Base-by-base conservation (phyloP, 2,113 vertebrate genomes). In the Cnemophilus loriae region DNA sequence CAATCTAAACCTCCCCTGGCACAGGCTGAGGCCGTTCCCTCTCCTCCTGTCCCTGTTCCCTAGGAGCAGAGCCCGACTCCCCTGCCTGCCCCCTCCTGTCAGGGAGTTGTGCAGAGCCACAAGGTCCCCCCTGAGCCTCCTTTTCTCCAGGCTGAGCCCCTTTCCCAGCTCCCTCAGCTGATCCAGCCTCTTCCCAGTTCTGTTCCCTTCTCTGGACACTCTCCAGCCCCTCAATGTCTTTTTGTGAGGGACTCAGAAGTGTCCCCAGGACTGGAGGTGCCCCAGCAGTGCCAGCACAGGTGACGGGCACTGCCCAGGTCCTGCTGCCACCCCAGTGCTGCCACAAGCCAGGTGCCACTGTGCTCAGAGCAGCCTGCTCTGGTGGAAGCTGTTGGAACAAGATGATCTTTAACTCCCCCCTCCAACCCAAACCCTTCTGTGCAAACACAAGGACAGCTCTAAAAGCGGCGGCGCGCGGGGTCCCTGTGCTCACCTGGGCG, bases 391-490 rank as follows among this genome's bases (percentile, higher is more conserved):
- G 28, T 23, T 10, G 50, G 41, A 16, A 13, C n/a, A 3, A 9
- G 12, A 4, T 2, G 28, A 11, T 26, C 47, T 76, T 67, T 8
- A 5, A 27, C 17, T 7, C 12, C 27, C 27, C 24, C 26, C 47
- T 32, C 65, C 61, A 14, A 10, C n/a, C 17, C 61, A 56, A 78
- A 26, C 30, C 20, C 0, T 6, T 2, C 13, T 0, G 2, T 8
- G 32, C 46, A 7, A 39, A 35, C 22, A 18, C 0, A 0, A 3
- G 41, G 11, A 5, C 12, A 1, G 1, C 52, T 47, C 42, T 3
- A 2, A 12, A 63, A 35, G 11, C 2, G 0, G 28, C 5, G 0
- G 4, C 8, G 0, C 20, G 2, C 1, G 4, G 30, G 33, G 16
- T 82, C 44, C 53, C 32, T 1, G 22, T 13, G 32, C 39, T 35